These are phyloP conservation scores for Phataginus tricuspis DNA, from an alignment of 2,797 vertebrate genomes.

Conservation along the genomic window DNA sequence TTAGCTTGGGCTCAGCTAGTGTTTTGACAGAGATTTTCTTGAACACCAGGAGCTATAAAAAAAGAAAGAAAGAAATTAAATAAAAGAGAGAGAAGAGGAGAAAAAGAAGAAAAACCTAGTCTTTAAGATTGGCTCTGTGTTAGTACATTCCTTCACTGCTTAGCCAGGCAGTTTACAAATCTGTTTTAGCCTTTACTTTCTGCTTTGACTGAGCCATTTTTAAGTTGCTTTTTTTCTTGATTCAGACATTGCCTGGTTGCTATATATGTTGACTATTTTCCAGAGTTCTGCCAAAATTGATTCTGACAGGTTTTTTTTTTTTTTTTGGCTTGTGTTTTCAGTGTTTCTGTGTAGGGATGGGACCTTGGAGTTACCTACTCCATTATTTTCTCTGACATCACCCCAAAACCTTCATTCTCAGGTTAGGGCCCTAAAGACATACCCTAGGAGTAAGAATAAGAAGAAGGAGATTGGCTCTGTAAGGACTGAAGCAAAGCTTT, in stretches of 20 bases:
- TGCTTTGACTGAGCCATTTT: neutral
- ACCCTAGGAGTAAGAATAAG: neutral
- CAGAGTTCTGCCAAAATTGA: neutral
- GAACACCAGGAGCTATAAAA: neutral
- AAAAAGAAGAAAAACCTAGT: neutral
- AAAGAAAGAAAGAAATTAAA: neutral
- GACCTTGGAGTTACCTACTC: neutral
- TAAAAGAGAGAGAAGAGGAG: neutral
- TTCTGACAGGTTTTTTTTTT: neutral
- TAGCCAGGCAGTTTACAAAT: neutral
- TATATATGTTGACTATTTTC: neutral
- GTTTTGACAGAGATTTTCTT: conserved; percentile 32
- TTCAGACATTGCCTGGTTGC: conserved; percentile 8
- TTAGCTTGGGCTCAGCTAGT: conserved; percentile 27
- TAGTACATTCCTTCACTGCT: neutral
- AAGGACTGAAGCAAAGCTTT: conserved; percentile 3
- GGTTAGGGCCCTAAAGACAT: neutral
- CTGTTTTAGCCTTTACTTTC: conserved; percentile 4
- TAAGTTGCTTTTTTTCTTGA: conserved; percentile 19
- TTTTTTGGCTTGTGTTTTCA: conserved; percentile 41
- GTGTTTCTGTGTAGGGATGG: neutral
- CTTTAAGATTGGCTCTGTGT: neutral
- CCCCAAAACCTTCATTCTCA: neutral
- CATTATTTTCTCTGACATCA: conserved; percentile 30
- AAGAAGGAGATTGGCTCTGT: conserved; percentile 20